These are phyloP conservation scores for Grapholita molesta DNA, from an alignment of 1,140 invertebrate genomes.

Conservation along the genomic window DNA sequence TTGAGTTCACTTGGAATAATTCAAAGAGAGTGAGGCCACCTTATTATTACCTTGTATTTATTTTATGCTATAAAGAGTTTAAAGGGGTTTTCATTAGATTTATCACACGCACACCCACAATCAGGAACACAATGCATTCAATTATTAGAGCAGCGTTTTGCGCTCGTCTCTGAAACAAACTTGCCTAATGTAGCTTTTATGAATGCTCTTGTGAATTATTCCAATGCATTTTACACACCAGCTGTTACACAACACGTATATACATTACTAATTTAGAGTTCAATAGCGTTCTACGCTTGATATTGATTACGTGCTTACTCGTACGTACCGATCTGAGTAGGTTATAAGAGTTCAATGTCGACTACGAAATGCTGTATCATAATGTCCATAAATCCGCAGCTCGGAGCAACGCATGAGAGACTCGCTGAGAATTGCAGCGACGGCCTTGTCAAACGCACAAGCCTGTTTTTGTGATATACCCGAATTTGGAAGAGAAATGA, in stretches of 20 bases:
- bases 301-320: neutral
- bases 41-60: no score
- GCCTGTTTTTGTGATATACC: neutral
- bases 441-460: conserved; percentile 5
- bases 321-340: neutral
- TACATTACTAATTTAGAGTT: neutral
- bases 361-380: neutral
- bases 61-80: no score
- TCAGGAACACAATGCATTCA: no score
- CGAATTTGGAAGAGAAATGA: conserved; percentile 2
- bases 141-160: no score
- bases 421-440: neutral
- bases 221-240: neutral
- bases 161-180: no score
- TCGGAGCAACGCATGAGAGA: neutral
- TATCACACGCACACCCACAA: no score
- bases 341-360: conserved; percentile 1
- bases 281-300: neutral
- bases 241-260: neutral
- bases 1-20: no score
- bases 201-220: neutral
- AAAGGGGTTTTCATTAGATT: no score
- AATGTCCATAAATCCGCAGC: neutral
- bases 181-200: no score
- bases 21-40: no score